phyloP scores from a whole-genome alignment of 1,140 invertebrate genomes.

The Cepaea nemoralis region DNA sequence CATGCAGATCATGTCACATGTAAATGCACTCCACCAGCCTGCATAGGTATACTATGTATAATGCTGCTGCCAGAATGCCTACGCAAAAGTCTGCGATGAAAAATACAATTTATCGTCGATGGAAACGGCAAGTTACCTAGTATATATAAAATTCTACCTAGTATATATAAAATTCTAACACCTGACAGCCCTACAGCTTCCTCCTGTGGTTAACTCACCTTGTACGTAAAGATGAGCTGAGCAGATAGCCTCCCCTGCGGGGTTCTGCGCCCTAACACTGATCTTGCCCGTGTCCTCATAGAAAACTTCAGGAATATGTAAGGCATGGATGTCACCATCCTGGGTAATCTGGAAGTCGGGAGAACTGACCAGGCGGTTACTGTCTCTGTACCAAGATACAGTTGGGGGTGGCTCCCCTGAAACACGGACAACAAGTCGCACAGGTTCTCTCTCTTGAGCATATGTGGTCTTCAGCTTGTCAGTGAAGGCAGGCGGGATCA shows the following conservation, averaged over 20 bases:
- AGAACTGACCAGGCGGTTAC: conserved; percentile 66
- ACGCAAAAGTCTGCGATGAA: no score
- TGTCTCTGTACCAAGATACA: conserved; percentile 74
- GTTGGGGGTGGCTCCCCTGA: conserved; percentile 72
- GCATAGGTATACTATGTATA: no score
- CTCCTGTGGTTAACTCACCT: conserved; percentile 66
- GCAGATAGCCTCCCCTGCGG: conserved; percentile 67
- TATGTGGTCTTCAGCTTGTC: conserved; percentile 70
- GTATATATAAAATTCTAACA: no score
- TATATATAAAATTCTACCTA: no score
- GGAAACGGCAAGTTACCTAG: no score
- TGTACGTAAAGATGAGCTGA: conserved; percentile 68
- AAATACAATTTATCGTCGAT: no score
- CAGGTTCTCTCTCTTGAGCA: conserved; percentile 70
- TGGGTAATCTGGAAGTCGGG: conserved; percentile 72
- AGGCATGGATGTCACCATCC: conserved; percentile 69
- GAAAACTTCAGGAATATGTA: conserved; percentile 72
- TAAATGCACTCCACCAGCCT: no score
- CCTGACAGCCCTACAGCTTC: no score
- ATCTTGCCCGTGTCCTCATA: conserved; percentile 78
- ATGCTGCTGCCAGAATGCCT: no score
- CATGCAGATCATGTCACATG: no score
- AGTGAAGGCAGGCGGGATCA: conserved; percentile 72
- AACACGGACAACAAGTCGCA: conserved; percentile 72
- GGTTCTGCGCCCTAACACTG: conserved; percentile 72